phyloP scores from a whole-genome alignment of 2,113 vertebrate species.

The Syngnathoides biaculeatus region DNA sequence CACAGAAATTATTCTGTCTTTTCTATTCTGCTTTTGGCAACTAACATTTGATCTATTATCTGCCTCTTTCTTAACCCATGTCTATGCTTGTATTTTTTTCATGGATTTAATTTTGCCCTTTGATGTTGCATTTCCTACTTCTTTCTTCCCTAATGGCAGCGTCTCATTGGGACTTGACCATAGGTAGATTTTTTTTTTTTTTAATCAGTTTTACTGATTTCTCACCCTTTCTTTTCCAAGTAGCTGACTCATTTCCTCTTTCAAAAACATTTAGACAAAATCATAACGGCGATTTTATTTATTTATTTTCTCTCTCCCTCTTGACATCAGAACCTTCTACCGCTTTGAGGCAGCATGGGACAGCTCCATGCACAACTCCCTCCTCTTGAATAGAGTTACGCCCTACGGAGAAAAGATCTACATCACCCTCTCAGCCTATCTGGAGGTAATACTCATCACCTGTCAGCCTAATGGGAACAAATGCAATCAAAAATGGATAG shows the following conservation, averaged over 20 bases:
- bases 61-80: neutral
- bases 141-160: constrained; percentile 73
- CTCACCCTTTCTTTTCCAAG: constrained; percentile 2
- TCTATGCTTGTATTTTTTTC: constrained; percentile 13
- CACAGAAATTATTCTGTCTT: too few relatives aligned
- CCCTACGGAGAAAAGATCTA: constrained; percentile 97
- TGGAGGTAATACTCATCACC: constrained; percentile 75
- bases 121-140: constrained; percentile 39
- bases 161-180: constrained; percentile 87
- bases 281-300: constrained; percentile 13
- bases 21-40: too few relatives aligned
- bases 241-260: neutral
- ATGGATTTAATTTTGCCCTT: constrained; percentile 30
- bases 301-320: too few relatives aligned
- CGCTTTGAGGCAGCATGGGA: constrained; percentile 95
- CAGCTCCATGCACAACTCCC: constrained; percentile 98
- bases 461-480: neutral
- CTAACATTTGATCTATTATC: too few relatives aligned
- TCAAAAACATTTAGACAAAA: neutral
- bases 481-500: neutral
- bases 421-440: constrained; percentile 95
- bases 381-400: constrained; percentile 94
- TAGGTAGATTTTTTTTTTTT: constrained; percentile 86
- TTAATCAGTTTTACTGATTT: constrained; percentile 18
- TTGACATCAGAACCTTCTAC: constrained; percentile 84